phyloP scores from a whole-genome alignment of 2,113 vertebrate genomes.

The Mirounga angustirostris region DNA sequence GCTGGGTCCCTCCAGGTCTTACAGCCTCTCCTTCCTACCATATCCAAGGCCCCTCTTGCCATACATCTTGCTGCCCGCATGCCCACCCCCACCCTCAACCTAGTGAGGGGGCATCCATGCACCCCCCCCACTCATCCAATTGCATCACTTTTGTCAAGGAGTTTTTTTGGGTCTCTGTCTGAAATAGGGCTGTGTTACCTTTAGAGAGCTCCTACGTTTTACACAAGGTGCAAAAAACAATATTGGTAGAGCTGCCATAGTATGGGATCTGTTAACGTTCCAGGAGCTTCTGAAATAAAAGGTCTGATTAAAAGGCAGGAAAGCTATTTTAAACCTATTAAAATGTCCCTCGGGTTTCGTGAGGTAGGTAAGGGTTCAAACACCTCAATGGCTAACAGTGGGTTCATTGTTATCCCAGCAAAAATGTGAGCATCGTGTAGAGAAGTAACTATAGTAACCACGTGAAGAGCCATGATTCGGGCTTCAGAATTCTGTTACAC shows the following conservation, averaged over 20 bases:
- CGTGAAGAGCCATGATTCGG: neutral
- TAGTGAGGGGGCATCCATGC: neutral
- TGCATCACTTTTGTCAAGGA: neutral
- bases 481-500: slow-evolving; percentile 44
- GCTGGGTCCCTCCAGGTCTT: neutral
- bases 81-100: neutral
- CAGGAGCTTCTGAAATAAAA: slow-evolving; percentile 49
- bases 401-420: slow-evolving; percentile 36
- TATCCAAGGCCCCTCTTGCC: neutral
- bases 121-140: neutral
- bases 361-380: neutral
- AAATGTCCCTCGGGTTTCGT: slow-evolving; percentile 22
- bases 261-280: neutral
- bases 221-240: neutral
- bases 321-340: slow-evolving; percentile 32
- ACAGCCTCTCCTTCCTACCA: neutral
- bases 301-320: slow-evolving; percentile 34
- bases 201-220: neutral
- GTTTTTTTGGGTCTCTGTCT: neutral
- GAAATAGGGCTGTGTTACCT: neutral
- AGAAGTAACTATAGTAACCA: slow-evolving; percentile 66
- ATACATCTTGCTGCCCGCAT: neutral
- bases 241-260: slow-evolving; percentile 7
- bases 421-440: neutral
- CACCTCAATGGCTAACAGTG: slow-evolving; percentile 19